Evolutionary conservation across 2,888 invertebrate genomes (phyloP), one percentile per base, ranked within the genome.

Genomic region (Clistopyga incitator): DNA sequence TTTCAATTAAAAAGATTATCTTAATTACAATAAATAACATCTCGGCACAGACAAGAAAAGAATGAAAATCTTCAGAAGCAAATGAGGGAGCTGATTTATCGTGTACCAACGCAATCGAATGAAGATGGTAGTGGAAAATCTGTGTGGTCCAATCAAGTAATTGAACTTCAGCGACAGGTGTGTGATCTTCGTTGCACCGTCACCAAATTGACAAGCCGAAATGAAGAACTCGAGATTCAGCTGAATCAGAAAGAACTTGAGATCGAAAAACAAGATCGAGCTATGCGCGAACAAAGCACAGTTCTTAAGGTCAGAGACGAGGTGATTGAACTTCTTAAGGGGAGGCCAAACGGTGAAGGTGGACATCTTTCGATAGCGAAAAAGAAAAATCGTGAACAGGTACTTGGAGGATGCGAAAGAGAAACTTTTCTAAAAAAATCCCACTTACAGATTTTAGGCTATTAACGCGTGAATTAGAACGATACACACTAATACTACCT

Each of bases 271-370:
- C 95, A 95, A 87, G 94, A 94, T 81, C 95, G 95, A 78, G 94
- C 95, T 81, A 94, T 95, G 90, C 94, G 94, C 87, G 95, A 95
- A 88, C 95, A 95, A 94, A 95, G 95, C 92, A 95, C 95, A 90
- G 94, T 95, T 87, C 93, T 95, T 86, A 95, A 95, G 93, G 95
- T 95, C 88, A 94, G 95, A 11, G 95, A 95, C 85, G 95, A 95
- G 87, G 91, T 96, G 85, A 94, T 95, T 86, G 94, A 94, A 65
- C 94, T 95, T 91, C 92, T 95, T 82, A 95, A 95, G 89, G 95
- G 94, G 77, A 95, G 95, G 90, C 29, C 68, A 29, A 85, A 78
- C 50, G 77, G 86, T 34, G 86, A 88, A 29, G 79, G 71, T 10
- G 83, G 87, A 13, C 85, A 87, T 18, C 56, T 61, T 3, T 20